A percentile compares a stretch with the other conserved stretches of the same genome.
phyloP scores from a whole-genome alignment of 2,888 invertebrate species.

The Lapara coniferarum region DNA sequence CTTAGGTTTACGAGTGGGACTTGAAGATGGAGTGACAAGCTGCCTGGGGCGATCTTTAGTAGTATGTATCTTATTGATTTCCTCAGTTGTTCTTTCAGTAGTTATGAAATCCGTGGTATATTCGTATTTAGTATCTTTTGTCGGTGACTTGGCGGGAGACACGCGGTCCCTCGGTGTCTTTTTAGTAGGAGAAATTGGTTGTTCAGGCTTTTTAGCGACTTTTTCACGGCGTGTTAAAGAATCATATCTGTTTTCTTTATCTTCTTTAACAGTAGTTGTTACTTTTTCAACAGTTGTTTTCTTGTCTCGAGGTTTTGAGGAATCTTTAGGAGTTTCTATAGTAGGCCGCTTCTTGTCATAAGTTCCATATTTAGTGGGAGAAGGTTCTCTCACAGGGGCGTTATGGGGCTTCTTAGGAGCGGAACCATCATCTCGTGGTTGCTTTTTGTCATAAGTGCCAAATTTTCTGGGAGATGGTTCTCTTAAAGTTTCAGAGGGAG shows the following conservation, averaged over 20 bases:
- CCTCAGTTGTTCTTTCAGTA: slow-evolving; percentile 61
- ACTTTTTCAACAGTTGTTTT: slow-evolving; percentile 12
- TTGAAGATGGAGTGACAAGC: slow-evolving; percentile 77
- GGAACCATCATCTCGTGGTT: slow-evolving; percentile 28
- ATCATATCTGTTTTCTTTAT: slow-evolving; percentile 44
- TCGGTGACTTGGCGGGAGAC: slow-evolving; percentile 56
- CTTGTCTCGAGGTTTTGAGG: slow-evolving; percentile 29
- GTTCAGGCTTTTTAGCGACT: slow-evolving; percentile 42
- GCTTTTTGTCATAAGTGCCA: slow-evolving; percentile 51
- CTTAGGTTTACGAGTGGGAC: slow-evolving; percentile 75
- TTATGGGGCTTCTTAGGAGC: slow-evolving; percentile 18
- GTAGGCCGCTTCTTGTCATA: slow-evolving; percentile 21
- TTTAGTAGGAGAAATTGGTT: slow-evolving; percentile 45
- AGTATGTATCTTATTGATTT: slow-evolving; percentile 51
- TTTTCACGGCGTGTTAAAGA: slow-evolving; percentile 45
- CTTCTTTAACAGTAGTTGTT: slow-evolving; percentile 15
- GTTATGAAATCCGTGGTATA: slow-evolving; percentile 63
- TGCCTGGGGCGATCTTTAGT: slow-evolving; percentile 65
- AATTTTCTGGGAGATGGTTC: slow-evolving; percentile 50
- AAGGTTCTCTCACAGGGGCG: slow-evolving; percentile 25
- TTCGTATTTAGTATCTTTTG: slow-evolving; percentile 55
- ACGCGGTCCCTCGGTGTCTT: slow-evolving; percentile 49
- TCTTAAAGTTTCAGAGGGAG: slow-evolving; percentile 28
- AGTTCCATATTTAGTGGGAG: slow-evolving; percentile 27
- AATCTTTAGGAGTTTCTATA: slow-evolving; percentile 28